These are phyloP conservation scores for Montifringilla adamsi DNA, from an alignment of 2,113 vertebrate genomes.

Conservation along the genomic window DNA sequence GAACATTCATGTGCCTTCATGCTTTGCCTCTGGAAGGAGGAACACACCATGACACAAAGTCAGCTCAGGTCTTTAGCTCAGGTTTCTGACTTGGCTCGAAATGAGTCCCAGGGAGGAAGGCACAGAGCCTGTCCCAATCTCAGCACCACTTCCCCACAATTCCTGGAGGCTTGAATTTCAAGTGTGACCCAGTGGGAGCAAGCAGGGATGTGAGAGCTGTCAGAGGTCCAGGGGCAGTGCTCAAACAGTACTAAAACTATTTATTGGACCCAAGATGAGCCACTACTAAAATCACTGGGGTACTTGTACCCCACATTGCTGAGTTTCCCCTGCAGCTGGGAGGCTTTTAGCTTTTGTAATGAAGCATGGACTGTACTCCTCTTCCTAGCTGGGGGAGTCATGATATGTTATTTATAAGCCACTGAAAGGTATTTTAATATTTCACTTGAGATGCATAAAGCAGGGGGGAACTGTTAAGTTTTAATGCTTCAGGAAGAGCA, in stretches of 20 bases:
- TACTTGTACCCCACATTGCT: background rate
- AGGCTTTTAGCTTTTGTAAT: background rate
- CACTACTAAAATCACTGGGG: background rate
- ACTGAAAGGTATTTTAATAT: background rate
- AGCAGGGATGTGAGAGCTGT: background rate
- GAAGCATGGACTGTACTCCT: background rate
- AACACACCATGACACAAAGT: rapidly evolving
- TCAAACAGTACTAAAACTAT: background rate
- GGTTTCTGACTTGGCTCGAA: background rate
- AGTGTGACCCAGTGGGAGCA: background rate
- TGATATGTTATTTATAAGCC: background rate
- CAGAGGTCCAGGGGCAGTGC: rapidly evolving
- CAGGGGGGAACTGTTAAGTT: background rate
- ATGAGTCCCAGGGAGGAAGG: background rate
- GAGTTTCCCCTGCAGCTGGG: background rate
- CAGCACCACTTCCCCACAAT: background rate
- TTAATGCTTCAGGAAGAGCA: background rate
- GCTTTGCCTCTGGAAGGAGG: background rate
- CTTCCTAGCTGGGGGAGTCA: background rate
- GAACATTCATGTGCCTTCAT: rapidly evolving
- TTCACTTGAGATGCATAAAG: background rate
- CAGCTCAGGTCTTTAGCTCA: background rate
- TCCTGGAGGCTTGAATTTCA: background rate
- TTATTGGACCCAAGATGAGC: background rate
- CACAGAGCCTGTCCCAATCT: background rate